Percentiles rank a stretch among this genome's conserved stretches.
These are phyloP conservation scores for Geodia barretti DNA, from an alignment of 37 sponge, comb jelly and placozoan species.

Conservation along the genomic window DNA sequence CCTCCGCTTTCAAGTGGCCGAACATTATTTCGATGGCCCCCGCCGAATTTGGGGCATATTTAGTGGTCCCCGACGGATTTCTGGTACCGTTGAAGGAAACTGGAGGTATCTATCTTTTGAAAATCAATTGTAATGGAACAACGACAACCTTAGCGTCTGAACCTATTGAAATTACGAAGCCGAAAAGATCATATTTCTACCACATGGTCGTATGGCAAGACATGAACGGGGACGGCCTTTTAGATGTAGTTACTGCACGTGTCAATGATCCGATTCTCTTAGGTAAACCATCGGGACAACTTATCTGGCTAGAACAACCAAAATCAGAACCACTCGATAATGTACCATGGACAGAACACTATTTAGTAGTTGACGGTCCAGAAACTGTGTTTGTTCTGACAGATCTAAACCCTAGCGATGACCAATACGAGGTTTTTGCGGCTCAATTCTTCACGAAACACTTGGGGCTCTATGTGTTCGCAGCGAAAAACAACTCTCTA, in stretches of 20 bases:
- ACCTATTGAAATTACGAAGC: conserved; percentile 32
- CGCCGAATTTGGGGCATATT: conserved; percentile 28
- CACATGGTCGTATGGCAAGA: conserved; percentile 42
- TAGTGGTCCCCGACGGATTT: conserved; percentile 52
- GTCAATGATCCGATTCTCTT: conserved; percentile 20
- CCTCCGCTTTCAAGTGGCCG: conserved; percentile 46
- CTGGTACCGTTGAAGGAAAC: conserved; percentile 27
- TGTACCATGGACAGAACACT: conserved; percentile 56
- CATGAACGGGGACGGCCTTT: conserved; percentile 46
- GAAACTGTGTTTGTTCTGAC: conserved; percentile 14
- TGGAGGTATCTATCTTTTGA: conserved; percentile 38
- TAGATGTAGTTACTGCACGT: conserved; percentile 46
- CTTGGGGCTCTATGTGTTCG: conserved; percentile 11
- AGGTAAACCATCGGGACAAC: conserved; percentile 28
- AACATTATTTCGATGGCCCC: conserved; percentile 32
- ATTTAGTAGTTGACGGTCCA: conserved; percentile 34
- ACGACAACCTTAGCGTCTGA: not conserved
- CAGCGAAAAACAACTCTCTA: conserved; percentile 12
- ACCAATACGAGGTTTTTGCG: conserved; percentile 26
- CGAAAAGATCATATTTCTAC: conserved; percentile 24
- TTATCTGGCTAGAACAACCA: conserved; percentile 62
- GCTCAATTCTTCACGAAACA: conserved; percentile 46
- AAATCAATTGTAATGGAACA: conserved; percentile 12
- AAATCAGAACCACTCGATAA: conserved; percentile 18
- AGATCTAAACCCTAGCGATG: conserved; percentile 23